Evolutionary conservation across 1,140 invertebrate species (phyloP).

Genomic region (Diprion similis): DNA sequence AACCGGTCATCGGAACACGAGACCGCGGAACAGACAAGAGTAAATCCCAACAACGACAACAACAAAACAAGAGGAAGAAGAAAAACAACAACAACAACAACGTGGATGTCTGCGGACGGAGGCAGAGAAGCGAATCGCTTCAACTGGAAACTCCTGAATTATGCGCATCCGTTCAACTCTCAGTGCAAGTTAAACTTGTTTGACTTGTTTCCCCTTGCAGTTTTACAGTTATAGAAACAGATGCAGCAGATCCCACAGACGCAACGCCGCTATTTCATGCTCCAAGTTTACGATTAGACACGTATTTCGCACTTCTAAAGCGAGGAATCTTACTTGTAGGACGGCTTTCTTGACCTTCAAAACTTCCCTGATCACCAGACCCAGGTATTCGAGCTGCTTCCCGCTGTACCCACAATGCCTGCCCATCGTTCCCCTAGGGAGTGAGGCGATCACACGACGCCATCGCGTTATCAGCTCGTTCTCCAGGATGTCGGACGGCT

Average conservation of each 20-base stretch:
- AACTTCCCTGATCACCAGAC: slow-evolving; percentile 42
- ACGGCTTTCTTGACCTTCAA: slow-evolving; percentile 31
- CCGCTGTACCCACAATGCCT: slow-evolving; percentile 47
- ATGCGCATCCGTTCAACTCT: not conserved
- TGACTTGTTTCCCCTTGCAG: not conserved
- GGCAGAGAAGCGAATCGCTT: not conserved
- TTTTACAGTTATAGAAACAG: not conserved
- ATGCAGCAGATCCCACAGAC: not conserved
- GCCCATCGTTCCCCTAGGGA: slow-evolving; percentile 37
- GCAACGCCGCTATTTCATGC: no score
- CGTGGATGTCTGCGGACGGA: not conserved
- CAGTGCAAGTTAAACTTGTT: not conserved
- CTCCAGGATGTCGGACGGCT: slow-evolving; percentile 35
- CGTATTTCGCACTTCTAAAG: no score
- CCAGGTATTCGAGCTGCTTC: slow-evolving; percentile 59
- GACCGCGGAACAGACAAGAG: not conserved
- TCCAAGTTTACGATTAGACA: no score
- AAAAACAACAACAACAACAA: not conserved
- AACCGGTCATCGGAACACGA: no score
- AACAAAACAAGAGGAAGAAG: not conserved
- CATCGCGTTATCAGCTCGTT: slow-evolving; percentile 40
- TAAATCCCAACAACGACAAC: not conserved
- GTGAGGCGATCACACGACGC: slow-evolving; percentile 38
- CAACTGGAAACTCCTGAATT: slow-evolving; percentile 1
- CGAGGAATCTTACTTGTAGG: not conserved